Percentiles rank a stretch among this genome's conserved stretches.
These are phyloP conservation scores for Hirtodrosophila confusa DNA, from an alignment of 2,888 invertebrate species.

Conservation along the genomic window DNA sequence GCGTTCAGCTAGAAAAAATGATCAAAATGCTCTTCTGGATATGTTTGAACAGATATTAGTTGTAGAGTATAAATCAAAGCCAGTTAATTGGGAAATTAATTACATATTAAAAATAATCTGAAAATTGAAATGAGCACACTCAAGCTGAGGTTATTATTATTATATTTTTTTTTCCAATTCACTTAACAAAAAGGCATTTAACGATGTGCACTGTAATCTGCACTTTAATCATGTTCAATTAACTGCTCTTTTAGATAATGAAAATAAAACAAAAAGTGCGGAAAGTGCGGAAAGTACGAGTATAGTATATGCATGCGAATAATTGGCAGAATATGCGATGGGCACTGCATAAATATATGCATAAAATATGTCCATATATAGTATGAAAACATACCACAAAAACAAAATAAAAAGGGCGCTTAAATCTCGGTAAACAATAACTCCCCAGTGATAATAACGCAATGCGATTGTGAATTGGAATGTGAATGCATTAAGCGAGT, in stretches of 20 bases:
- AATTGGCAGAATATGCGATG: slow-evolving; percentile 48
- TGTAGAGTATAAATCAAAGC: too few relatives aligned
- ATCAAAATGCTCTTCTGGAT: too few relatives aligned
- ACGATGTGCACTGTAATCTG: slow-evolving; percentile 28
- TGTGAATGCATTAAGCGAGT: slow-evolving; percentile 42
- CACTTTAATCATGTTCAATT: slow-evolving; percentile 62
- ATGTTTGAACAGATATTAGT: too few relatives aligned
- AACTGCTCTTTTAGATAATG: slow-evolving; percentile 59
- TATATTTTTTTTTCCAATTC: slow-evolving; percentile 21
- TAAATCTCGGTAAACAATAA: slow-evolving; percentile 75
- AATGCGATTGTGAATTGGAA: slow-evolving; percentile 33
- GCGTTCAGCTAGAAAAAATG: too few relatives aligned
- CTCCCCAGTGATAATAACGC: slow-evolving; percentile 68
- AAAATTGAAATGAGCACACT: not conserved
- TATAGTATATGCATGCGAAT: slow-evolving; percentile 26
- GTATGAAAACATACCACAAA: slow-evolving; percentile 11
- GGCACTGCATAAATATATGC: slow-evolving; percentile 60
- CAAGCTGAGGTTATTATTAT: slow-evolving; percentile 2
- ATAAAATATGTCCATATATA: slow-evolving; percentile 32
- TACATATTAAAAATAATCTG: too few relatives aligned
- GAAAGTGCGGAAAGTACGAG: slow-evolving; percentile 8
- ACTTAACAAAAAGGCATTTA: slow-evolving; percentile 31
- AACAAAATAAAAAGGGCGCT: slow-evolving; percentile 46
- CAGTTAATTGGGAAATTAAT: too few relatives aligned
- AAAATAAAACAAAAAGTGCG: slow-evolving; percentile 8